Base-by-base conservation (phyloP, 1,140 invertebrate genomes). In the Lepidurus apus region DNA sequence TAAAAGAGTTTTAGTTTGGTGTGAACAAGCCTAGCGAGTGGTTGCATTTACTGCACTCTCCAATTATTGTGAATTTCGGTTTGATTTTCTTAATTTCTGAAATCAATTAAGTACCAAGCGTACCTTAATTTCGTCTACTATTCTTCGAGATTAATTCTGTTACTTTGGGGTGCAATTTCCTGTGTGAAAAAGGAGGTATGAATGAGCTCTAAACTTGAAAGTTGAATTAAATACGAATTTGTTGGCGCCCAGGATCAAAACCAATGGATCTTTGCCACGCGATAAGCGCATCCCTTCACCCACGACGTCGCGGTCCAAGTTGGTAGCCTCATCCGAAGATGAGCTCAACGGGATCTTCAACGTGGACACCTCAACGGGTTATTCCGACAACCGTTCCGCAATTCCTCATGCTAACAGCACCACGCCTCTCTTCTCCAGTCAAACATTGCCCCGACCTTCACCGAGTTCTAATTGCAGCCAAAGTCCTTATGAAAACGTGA, bases 181-280 rank as follows among this genome's bases (percentile, higher is more conserved):
- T 34, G 2, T 34, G 26, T 34, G 26, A 34, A 34, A 26, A 34
- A 34, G 26, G 26, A 34, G 26, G 2, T 34, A 34, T 34, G 34
- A 34, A 34, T 34, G 34, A 34, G 34, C 34, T 34, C 34, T 34
- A 34, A 3, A 34, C 34, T 34, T 34, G 34, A 34, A 4, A 34
- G 34, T 34, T 34, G 34, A 34, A 34, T 81, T 79, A 21, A 17
- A 21, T 47, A 8, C 26, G 42, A 42, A 24, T 77, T 77, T 80
- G 80, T 82, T 77, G 78, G 80, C 74, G 81, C 82, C 83, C 85
- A 93, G 95, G 83, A 92, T 96, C 80, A 93, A 95, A 85, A 94
- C 95, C 11, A 92, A 96, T 85, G 93, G 95, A 45, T 94, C 95
- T 53, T 84, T 96, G 76, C 92, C 94, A 1, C 87, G 93, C 26